A percentile compares a stretch with the other conserved stretches of the same genome.
These are phyloP conservation scores for Lepidostoma basale DNA, from an alignment of 1,140 invertebrate genomes.

Conservation along the genomic window DNA sequence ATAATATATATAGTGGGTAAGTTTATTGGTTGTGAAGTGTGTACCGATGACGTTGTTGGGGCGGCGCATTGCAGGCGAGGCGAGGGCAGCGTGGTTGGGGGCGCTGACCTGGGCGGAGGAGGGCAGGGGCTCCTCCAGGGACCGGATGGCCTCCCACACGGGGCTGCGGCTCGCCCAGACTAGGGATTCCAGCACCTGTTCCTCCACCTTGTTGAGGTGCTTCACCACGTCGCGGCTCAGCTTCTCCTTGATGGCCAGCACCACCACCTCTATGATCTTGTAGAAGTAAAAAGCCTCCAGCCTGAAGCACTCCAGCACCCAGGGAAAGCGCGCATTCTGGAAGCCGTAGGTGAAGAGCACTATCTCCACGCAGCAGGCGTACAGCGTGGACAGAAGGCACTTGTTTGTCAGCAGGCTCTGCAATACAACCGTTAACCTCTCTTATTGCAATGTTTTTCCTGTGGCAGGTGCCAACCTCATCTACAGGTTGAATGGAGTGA, in stretches of 20 bases:
- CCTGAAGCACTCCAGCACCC: constrained; percentile 84
- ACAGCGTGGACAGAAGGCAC: constrained; percentile 84
- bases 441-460: too few species aligned
- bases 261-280: constrained; percentile 94
- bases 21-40: too few species aligned
- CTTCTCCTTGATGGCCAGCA: constrained; percentile 85
- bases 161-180: constrained; percentile 90
- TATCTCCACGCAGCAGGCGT: constrained; percentile 92
- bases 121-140: constrained; percentile 64
- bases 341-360: constrained; percentile 89
- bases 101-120: constrained; percentile 69
- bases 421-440: not conserved
- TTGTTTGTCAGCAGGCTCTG: constrained; percentile 78
- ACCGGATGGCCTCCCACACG: constrained; percentile 80
- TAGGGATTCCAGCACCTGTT: constrained; percentile 91
- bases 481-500: too few species aligned
- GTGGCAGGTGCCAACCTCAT: too few species aligned
- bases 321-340: constrained; percentile 86
- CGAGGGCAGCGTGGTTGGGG: constrained; percentile 1
- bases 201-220: constrained; percentile 94
- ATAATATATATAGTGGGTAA: too few species aligned
- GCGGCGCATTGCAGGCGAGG: not conserved
- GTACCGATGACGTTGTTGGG: not conserved
- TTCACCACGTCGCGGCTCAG: constrained; percentile 93
- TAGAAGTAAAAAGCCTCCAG: constrained; percentile 91